Percentiles rank a stretch among this genome's conserved stretches.
Conservation (phyloP, 2,797 vertebrate genomes). For the Decapterus maruadsi region DNA sequence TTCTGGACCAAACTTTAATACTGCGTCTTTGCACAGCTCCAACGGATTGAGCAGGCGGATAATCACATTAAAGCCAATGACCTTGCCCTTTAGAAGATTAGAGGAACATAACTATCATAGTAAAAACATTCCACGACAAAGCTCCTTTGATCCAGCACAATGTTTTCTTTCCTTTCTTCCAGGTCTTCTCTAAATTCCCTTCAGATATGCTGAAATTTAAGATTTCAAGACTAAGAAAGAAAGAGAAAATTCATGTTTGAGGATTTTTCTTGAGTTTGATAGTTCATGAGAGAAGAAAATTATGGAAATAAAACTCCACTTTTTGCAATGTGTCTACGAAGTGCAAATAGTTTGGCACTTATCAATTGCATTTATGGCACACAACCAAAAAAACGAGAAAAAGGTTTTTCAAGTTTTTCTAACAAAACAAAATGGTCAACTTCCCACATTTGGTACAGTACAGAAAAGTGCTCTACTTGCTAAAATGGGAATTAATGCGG, state of each 20-base stretch:
- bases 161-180: neutral
- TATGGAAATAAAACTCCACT: neutral
- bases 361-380: neutral
- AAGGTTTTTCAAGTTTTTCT: neutral
- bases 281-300: neutral
- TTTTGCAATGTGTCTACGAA: neutral
- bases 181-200: neutral
- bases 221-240: conserved; percentile 1
- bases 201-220: conserved; percentile 3
- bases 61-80: neutral
- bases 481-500: neutral
- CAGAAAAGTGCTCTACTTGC: neutral
- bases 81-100: conserved; percentile 17
- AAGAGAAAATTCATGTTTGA: conserved; percentile 2
- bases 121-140: conserved; percentile 11
- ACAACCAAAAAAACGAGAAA: no score
- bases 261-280: neutral
- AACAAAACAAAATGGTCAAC: neutral
- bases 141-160: neutral
- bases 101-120: neutral
- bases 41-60: conserved; percentile 6
- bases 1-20: neutral
- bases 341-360: no score
- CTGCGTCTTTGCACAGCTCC: neutral
- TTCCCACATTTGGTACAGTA: neutral